phyloP scores from a whole-genome alignment of 2,113 vertebrate genomes.

The Dipodomys spectabilis region DNA sequence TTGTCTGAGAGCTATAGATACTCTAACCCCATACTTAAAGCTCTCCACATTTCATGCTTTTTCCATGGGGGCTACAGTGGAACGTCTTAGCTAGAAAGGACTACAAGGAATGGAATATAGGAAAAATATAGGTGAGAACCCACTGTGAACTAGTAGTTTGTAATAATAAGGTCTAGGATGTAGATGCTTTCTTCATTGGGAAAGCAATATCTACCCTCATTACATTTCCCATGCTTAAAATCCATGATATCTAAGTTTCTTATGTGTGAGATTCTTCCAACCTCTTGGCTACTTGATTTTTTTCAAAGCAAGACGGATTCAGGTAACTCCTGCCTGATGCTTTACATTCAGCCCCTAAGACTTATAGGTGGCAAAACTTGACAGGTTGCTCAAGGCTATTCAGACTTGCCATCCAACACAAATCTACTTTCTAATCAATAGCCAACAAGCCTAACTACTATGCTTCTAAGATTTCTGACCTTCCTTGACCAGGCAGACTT shows the following conservation, averaged over 20 bases:
- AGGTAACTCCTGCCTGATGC: neutral
- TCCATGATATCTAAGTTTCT: too few species aligned
- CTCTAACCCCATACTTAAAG: neutral
- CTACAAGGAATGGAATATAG: neutral
- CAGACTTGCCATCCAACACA: neutral
- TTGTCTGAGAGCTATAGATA: neutral
- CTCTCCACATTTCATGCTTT: neutral
- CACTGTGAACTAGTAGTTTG: neutral
- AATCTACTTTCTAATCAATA: constrained; percentile 16
- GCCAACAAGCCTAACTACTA: neutral
- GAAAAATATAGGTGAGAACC: neutral
- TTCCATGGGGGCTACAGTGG: neutral
- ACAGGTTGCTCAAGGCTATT: neutral
- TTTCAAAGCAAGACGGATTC: neutral
- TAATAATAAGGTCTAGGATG: neutral
- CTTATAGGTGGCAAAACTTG: neutral
- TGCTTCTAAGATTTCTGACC: constrained; percentile 61
- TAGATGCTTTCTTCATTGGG: neutral
- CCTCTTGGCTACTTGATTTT: neutral
- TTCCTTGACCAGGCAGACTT: constrained; percentile 60
- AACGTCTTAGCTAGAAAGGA: neutral
- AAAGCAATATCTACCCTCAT: neutral
- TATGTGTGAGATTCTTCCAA: neutral
- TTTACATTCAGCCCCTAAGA: neutral
- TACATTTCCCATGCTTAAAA: neutral